Evolutionary conservation across 2,113 vertebrate genomes (phyloP).

Genomic region (Nematolebias whitei): DNA sequence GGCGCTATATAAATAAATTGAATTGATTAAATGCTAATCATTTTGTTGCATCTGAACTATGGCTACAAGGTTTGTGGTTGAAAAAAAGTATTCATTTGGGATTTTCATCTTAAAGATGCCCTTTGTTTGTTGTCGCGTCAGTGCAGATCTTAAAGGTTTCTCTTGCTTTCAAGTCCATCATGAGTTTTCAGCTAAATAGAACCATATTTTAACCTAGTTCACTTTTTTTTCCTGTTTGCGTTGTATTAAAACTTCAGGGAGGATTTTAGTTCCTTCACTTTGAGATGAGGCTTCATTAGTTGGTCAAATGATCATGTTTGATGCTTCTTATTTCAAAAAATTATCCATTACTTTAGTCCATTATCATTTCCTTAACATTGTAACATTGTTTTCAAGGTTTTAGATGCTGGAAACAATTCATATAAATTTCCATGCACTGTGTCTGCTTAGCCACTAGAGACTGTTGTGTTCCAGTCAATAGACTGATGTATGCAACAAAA

Average conservation of each 20-base stretch:
- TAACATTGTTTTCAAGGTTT: slow-evolving; percentile 11
- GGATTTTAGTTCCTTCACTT: slow-evolving; percentile 12
- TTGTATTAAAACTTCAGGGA: slow-evolving; percentile 29
- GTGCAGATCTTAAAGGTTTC: slow-evolving; percentile 26
- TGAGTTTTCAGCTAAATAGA: slow-evolving; percentile 58
- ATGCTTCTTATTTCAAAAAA: background rate
- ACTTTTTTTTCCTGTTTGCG: slow-evolving; percentile 32
- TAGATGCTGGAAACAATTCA: slow-evolving; percentile 9
- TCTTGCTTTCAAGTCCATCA: slow-evolving; percentile 25
- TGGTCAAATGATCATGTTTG: slow-evolving; percentile 8
- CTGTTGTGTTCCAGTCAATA: slow-evolving; percentile 58
- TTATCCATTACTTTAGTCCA: background rate
- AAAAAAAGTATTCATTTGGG: slow-evolving; percentile 46
- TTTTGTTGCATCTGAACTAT: slow-evolving; percentile 21
- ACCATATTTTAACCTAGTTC: slow-evolving; percentile 26
- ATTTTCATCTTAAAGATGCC: slow-evolving; percentile 23
- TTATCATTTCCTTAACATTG: background rate
- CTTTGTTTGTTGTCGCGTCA: slow-evolving; percentile 19
- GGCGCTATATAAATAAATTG: too few species aligned
- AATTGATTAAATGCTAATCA: too few species aligned
- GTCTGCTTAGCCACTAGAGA: slow-evolving; percentile 66
- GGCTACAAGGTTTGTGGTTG: slow-evolving; percentile 1
- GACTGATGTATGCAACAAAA: background rate
- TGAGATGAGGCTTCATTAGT: slow-evolving; percentile 20
- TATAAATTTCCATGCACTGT: slow-evolving; percentile 34